phyloP scores from a whole-genome alignment of 2,888 invertebrate genomes.

The Serrognathus titanus region DNA sequence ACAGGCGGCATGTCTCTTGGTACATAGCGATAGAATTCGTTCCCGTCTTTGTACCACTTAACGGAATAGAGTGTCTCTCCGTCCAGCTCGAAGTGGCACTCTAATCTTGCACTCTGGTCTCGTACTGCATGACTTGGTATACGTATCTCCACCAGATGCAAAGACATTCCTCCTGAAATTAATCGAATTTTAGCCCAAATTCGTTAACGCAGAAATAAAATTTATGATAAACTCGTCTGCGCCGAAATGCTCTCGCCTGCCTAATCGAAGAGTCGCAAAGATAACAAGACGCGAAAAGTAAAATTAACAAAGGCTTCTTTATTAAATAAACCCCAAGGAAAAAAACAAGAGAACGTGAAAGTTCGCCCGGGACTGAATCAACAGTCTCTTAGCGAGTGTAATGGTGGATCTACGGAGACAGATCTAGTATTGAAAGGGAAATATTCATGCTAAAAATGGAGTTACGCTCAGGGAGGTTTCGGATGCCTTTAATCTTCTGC shows the following conservation, averaged over 20 bases:
- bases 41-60: conserved; percentile 90
- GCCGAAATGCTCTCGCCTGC: background rate
- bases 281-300: background rate
- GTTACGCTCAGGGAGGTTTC: conserved; percentile 32
- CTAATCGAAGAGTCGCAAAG: background rate
- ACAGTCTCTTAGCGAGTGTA: conserved; percentile 24
- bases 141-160: conserved; percentile 73
- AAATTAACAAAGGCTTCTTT: background rate
- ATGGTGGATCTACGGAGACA: conserved; percentile 31
- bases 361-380: conserved; percentile 20
- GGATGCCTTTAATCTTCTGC: conserved; percentile 37
- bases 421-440: conserved; percentile 35
- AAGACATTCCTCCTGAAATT: conserved; percentile 41
- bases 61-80: conserved; percentile 81
- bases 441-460: conserved; percentile 42
- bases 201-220: background rate
- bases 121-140: conserved; percentile 80
- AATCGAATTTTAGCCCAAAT: conserved; percentile 2
- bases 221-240: conserved; percentile 5
- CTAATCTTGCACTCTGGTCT: conserved; percentile 71
- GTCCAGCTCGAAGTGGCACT: conserved; percentile 81
- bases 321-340: background rate
- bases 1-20: conserved; percentile 78
- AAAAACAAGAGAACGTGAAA: too few relatives aligned
- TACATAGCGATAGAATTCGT: conserved; percentile 84